Percentiles rank a stretch among this genome's conserved stretches.
Conservation (phyloP, 2,113 vertebrate species). For the Benitochromis conjunctus region DNA sequence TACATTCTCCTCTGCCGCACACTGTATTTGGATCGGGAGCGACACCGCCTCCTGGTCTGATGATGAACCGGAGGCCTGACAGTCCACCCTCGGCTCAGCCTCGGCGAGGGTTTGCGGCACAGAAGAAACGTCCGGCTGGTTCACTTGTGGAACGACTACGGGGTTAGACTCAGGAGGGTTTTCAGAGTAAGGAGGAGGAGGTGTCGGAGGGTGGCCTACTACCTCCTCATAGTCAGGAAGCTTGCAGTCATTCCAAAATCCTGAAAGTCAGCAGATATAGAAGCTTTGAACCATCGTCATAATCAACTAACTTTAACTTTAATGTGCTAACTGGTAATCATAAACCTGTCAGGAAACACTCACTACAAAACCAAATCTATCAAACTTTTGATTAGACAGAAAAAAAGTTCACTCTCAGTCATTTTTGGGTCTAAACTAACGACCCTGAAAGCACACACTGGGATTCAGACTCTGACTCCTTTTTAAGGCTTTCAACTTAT, state of each 20-base stretch:
- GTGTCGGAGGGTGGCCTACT: conserved; percentile 78
- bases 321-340: neutral
- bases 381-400: neutral
- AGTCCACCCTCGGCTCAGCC: neutral
- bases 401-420: neutral
- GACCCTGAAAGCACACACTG: neutral
- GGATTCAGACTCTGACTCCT: neutral
- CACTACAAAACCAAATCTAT: neutral
- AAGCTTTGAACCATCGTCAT: neutral
- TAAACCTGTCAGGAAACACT: neutral
- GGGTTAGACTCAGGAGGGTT: conserved; percentile 49
- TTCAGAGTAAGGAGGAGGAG: conserved; percentile 80
- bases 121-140: conserved; percentile 15
- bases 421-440: neutral
- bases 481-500: neutral
- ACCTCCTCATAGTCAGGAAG: conserved; percentile 83
- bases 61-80: neutral
- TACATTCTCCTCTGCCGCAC: conserved; percentile 27
- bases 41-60: neutral
- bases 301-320: neutral
- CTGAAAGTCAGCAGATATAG: conserved; percentile 42
- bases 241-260: conserved; percentile 81
- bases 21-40: neutral
- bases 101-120: conserved; percentile 22
- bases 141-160: conserved; percentile 5